Evolutionary conservation across 2,888 invertebrate species (phyloP).

Genomic region (Drosophila formosana): DNA sequence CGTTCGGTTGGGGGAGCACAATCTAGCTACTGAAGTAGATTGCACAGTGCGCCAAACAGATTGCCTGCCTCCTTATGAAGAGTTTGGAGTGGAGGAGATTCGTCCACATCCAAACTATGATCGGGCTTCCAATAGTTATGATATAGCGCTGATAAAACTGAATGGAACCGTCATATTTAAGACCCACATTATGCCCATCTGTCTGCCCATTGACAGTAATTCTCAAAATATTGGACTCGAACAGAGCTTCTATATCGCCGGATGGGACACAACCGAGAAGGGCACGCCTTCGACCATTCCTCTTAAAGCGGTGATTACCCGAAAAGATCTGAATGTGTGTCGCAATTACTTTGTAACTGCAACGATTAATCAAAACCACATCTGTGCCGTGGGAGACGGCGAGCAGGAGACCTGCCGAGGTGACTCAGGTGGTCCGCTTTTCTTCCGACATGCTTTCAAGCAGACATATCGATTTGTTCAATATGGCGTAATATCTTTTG

Average conservation of each 20-base stretch:
- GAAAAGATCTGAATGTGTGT: conserved; percentile 58
- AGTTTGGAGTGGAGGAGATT: conserved; percentile 78
- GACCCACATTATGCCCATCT: conserved; percentile 78
- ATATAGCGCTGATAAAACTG: conserved; percentile 87
- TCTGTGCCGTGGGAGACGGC: conserved; percentile 76
- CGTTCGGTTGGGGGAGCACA: conserved; percentile 85
- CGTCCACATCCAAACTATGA: conserved; percentile 87
- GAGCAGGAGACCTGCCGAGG: conserved; percentile 72
- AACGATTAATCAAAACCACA: conserved; percentile 67
- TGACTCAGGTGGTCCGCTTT: conserved; percentile 81
- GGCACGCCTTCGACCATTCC: conserved; percentile 52
- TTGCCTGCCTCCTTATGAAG: conserved; percentile 85
- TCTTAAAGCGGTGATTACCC: conserved; percentile 66
- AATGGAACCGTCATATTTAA: conserved; percentile 58
- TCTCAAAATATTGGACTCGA: conserved; percentile 35
- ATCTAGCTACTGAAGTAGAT: conserved; percentile 75
- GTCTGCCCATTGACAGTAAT: conserved; percentile 73
- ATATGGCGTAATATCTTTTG: conserved; percentile 88
- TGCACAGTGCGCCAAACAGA: conserved; percentile 66
- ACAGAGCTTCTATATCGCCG: conserved; percentile 72
- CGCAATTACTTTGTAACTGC: conserved; percentile 58
- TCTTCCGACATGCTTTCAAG: conserved; percentile 62
- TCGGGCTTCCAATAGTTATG: conserved; percentile 84
- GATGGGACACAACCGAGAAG: conserved; percentile 81
- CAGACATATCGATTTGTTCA: conserved; percentile 69